A percentile compares a stretch with the other conserved stretches of the same genome.
Evolutionary conservation across 2,888 invertebrate genomes (phyloP).

Genomic region (Spicauda simplicius): DNA sequence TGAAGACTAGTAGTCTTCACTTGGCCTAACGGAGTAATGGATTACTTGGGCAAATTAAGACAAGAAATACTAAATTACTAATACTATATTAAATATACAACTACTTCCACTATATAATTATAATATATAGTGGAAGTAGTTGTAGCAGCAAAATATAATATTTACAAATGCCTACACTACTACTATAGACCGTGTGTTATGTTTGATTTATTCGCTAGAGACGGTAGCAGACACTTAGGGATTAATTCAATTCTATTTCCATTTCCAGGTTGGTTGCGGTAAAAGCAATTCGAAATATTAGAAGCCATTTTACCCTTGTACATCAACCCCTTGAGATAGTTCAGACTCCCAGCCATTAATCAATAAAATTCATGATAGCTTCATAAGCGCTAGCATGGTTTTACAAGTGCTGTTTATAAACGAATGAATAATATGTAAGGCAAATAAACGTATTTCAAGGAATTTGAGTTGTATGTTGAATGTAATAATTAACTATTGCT

Average conservation of each 20-base stretch:
- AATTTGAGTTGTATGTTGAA: too few relatives aligned
- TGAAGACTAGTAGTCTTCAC: too few relatives aligned
- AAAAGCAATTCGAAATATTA: constrained; percentile 34
- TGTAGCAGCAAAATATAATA: neutral
- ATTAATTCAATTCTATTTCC: constrained; percentile 30
- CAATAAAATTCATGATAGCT: constrained; percentile 31
- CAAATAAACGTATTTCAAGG: too few relatives aligned
- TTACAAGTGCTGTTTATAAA: constrained; percentile 2
- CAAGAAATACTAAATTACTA: too few relatives aligned
- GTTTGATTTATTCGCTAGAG: constrained; percentile 15
- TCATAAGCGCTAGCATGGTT: constrained; percentile 8
- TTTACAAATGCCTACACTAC: neutral
- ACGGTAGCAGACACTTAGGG: constrained; percentile 23
- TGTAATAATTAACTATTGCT: too few relatives aligned
- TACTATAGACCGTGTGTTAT: neutral
- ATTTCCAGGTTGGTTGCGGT: constrained; percentile 32
- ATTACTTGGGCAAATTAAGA: too few relatives aligned
- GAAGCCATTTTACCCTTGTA: constrained; percentile 31
- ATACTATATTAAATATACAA: too few relatives aligned
- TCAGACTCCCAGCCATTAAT: constrained; percentile 28
- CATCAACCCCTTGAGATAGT: constrained; percentile 31
- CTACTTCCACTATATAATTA: too few relatives aligned
- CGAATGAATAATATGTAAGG: too few relatives aligned
- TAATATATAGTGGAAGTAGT: too few relatives aligned
- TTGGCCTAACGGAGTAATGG: too few relatives aligned